A percentile compares a stretch with the other conserved stretches of the same genome.
Evolutionary conservation across 2,113 vertebrate genomes (phyloP).

Genomic region (Antechinus stuartii): DNA sequence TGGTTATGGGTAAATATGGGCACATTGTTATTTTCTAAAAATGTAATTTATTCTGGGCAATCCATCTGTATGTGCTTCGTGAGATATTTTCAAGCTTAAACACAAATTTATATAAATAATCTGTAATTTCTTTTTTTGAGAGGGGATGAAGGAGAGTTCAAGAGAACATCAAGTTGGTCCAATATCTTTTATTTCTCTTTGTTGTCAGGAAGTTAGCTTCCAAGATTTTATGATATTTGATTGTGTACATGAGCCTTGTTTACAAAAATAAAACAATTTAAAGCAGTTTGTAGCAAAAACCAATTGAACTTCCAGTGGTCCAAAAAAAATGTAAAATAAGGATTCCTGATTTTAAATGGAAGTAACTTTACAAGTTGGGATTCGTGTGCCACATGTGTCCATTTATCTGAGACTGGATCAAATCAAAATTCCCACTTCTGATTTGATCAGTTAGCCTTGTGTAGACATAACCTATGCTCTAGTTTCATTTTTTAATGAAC

Average conservation of each 20-base stretch:
- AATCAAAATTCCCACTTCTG: not conserved
- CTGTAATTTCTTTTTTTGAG: not conserved
- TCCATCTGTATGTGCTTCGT: not conserved
- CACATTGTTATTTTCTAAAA: slow-evolving; percentile 8
- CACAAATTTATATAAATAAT: not conserved
- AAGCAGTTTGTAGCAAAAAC: not conserved
- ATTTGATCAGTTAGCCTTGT: not conserved
- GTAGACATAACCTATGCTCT: not conserved
- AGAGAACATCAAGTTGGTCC: not conserved
- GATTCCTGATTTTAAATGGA: not conserved
- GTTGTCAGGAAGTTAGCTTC: not conserved
- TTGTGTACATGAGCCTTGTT: not conserved
- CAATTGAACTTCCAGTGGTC: not conserved
- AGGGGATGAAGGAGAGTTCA: not conserved
- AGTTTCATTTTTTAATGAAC: not conserved
- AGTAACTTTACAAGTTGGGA: not conserved
- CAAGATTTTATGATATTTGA: not conserved
- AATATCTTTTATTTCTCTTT: not conserved
- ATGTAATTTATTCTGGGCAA: not conserved
- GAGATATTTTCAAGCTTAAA: not conserved
- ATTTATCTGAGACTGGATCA: not conserved
- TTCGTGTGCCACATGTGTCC: not conserved
- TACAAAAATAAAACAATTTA: not conserved
- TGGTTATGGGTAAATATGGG: not conserved
- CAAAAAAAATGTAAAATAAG: not conserved